Evolutionary conservation across 2,113 vertebrate species (phyloP).

Genomic region (Ia io): DNA sequence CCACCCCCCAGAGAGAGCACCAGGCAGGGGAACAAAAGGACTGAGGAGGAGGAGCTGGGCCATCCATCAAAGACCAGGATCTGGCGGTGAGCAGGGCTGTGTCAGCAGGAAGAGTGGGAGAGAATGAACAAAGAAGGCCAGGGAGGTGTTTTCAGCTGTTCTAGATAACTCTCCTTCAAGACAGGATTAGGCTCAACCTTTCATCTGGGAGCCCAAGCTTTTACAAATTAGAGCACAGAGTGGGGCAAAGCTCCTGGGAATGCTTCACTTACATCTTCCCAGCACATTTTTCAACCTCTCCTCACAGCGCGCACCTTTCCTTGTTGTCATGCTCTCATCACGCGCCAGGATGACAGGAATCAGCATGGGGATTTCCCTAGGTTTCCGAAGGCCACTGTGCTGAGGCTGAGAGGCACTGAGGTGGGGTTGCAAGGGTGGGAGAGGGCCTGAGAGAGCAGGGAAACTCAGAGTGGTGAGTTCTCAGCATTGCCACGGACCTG

Average conservation of each 20-base stretch:
- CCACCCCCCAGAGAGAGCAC: not conserved
- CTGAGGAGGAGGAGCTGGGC: not conserved
- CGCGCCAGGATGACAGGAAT: not conserved
- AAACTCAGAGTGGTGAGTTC: not conserved
- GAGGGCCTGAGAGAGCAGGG: not conserved
- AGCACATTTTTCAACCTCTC: constrained; percentile 53
- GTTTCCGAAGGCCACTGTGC: not conserved
- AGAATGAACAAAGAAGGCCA: not conserved
- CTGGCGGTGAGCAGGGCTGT: not conserved
- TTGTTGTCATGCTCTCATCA: not conserved
- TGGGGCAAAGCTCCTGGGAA: constrained; percentile 45
- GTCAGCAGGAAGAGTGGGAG: not conserved
- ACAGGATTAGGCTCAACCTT: constrained; percentile 64
- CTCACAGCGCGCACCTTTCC: constrained; percentile 48
- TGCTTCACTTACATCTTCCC: constrained; percentile 57
- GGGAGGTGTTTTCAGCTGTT: constrained; percentile 55
- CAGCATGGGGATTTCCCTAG: not conserved
- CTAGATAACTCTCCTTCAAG: not conserved
- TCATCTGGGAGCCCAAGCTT: constrained; percentile 66
- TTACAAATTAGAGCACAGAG: constrained; percentile 67
- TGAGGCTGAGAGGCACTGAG: not conserved
- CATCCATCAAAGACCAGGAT: constrained; percentile 32
- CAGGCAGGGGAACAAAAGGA: not conserved
- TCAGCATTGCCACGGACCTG: too few species aligned
- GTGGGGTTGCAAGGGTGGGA: not conserved